Conservation (phyloP, 1,140 invertebrate genomes). For the Plectrocnemia conspersa region DNA sequence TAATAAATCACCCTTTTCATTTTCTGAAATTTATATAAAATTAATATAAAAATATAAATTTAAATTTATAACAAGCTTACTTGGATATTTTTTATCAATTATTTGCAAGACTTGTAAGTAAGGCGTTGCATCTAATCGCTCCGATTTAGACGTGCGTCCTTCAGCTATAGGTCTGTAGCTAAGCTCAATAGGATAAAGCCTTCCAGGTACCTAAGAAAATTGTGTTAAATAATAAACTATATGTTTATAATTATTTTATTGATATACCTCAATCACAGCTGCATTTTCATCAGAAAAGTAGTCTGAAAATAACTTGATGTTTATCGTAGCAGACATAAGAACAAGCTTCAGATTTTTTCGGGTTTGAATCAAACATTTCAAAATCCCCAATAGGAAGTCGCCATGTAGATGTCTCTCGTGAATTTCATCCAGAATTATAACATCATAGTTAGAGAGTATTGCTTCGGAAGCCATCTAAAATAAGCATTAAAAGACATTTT, state of each 20-base stretch:
- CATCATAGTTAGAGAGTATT: slow-evolving; percentile 68
- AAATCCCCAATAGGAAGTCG: slow-evolving; percentile 89
- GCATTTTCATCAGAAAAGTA: slow-evolving; percentile 83
- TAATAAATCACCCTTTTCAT: slow-evolving; percentile 90
- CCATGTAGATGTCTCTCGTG: slow-evolving; percentile 94
- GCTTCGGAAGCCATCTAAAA: slow-evolving; percentile 55
- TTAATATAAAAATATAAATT: background rate
- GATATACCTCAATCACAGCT: slow-evolving; percentile 68
- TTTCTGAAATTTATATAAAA: slow-evolving; percentile 46
- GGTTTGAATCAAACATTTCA: slow-evolving; percentile 83
- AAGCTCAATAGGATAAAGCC: slow-evolving; percentile 88
- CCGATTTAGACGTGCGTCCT: slow-evolving; percentile 63
- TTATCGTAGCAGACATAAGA: slow-evolving; percentile 98
- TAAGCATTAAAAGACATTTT: too few relatives aligned
- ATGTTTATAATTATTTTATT: slow-evolving; percentile 2
- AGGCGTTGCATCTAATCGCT: slow-evolving; percentile 82
- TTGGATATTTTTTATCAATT: slow-evolving; percentile 84
- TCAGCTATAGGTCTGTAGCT: slow-evolving; percentile 79
- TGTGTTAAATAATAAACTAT: slow-evolving; percentile 22
- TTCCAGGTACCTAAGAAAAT: slow-evolving; percentile 75
- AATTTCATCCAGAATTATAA: slow-evolving; percentile 90
- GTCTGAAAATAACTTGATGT: slow-evolving; percentile 84
- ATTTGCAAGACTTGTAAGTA: slow-evolving; percentile 88
- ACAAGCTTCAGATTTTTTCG: slow-evolving; percentile 83
- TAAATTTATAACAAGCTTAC: slow-evolving; percentile 40